A percentile compares a stretch with the other conserved stretches of the same genome.
These are phyloP conservation scores for Nephrotoma guestfalica DNA, from an alignment of 2,888 invertebrate species.

Conservation along the genomic window DNA sequence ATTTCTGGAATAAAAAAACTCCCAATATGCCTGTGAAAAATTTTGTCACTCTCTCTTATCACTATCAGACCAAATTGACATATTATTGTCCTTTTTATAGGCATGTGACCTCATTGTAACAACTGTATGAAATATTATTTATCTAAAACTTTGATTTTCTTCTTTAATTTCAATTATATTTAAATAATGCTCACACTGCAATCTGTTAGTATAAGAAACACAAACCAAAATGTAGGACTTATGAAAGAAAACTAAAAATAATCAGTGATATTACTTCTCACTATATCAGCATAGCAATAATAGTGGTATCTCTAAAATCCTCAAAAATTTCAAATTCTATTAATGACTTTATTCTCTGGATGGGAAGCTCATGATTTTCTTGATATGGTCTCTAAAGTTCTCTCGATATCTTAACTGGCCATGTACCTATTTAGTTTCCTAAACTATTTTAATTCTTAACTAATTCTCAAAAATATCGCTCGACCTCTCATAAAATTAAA, in stretches of 20 bases:
- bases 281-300: conserved; percentile 4
- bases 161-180: conserved; percentile 3
- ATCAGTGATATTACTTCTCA: conserved; percentile 5
- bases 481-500: no score
- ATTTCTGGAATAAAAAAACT: conserved; percentile 7
- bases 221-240: conserved; percentile 7
- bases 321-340: no score
- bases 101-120: conserved; percentile 1
- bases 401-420: no score
- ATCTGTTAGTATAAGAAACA: conserved; percentile 7
- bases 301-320: conserved; percentile 7
- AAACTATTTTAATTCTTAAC: no score
- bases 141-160: conserved; percentile 3
- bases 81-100: conserved; percentile 4
- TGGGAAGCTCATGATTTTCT: no score
- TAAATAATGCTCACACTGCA: conserved; percentile 5
- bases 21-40: conserved; percentile 6
- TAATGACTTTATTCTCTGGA: no score
- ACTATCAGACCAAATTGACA: neutral
- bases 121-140: neutral
- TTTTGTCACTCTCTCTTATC: no score
- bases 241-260: conserved; percentile 8
- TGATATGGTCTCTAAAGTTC: no score
- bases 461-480: no score
- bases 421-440: no score